A percentile compares a stretch with the other conserved stretches of the same genome.
phyloP scores from a whole-genome alignment of 2,888 invertebrate genomes.

The Sminthurinus aureus region DNA sequence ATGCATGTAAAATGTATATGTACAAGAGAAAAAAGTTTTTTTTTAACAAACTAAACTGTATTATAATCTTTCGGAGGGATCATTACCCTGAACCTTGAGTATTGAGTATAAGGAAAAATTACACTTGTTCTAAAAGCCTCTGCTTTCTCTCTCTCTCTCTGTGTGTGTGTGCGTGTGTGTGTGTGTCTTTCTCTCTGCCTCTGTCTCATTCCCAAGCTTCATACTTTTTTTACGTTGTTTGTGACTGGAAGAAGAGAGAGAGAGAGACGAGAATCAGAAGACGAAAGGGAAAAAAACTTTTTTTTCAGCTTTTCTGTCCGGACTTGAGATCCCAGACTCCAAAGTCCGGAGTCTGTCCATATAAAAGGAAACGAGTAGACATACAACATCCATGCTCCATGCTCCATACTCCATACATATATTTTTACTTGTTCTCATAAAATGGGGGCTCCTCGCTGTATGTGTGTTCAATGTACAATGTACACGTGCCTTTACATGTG shows the following conservation, averaged over 20 bases:
- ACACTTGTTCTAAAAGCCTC: slow-evolving; percentile 33
- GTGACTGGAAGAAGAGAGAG: background rate
- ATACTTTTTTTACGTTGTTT: background rate
- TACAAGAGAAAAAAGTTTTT: slow-evolving; percentile 34
- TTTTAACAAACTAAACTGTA: slow-evolving; percentile 43
- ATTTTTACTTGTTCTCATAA: too few species aligned
- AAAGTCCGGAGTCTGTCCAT: too few species aligned
- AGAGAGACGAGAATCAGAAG: background rate
- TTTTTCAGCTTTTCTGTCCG: too few species aligned
- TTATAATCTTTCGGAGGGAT: slow-evolving; percentile 58
- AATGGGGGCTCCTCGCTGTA: too few species aligned
- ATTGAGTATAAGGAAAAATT: slow-evolving; percentile 45
- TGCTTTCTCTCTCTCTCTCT: background rate
- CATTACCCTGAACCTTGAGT: slow-evolving; percentile 55
- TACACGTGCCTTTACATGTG: background rate
- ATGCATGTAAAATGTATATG: background rate
- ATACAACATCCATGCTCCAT: too few species aligned
- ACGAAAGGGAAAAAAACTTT: background rate
- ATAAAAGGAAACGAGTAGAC: too few species aligned
- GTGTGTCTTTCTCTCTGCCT: background rate
- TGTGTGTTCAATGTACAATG: too few species aligned
- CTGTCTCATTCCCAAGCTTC: slow-evolving; percentile 1
- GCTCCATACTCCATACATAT: too few species aligned
- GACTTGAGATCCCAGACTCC: too few species aligned
- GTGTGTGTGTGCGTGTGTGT: too few species aligned